A percentile compares a stretch with the other conserved stretches of the same genome.
Evolutionary conservation across 2,888 invertebrate species (phyloP).

Genomic region (Cerceris ruficornis): DNA sequence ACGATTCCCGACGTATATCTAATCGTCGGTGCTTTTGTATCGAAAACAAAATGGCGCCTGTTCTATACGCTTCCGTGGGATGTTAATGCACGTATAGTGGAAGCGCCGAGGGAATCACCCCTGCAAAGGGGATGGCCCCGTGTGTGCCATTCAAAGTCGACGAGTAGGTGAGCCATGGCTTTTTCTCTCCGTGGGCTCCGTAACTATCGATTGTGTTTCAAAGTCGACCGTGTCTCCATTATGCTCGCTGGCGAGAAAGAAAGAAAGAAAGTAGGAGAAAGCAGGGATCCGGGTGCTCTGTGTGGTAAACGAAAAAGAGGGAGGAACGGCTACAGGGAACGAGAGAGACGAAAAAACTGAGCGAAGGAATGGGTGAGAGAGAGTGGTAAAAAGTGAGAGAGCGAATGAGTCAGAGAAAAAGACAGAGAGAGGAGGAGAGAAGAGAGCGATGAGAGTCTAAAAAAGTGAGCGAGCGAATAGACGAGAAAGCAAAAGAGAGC

Average conservation of each 20-base stretch:
- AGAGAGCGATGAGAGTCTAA: too few relatives aligned
- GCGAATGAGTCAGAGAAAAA: too few relatives aligned
- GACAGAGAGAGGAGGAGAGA: too few relatives aligned
- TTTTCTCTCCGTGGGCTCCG: constrained; percentile 62
- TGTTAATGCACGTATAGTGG: constrained; percentile 43
- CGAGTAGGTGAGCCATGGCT: constrained; percentile 63
- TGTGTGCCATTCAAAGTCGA: constrained; percentile 68
- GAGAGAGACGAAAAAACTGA: constrained; percentile 1
- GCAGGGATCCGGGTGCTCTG: constrained; percentile 29
- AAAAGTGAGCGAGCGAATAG: too few relatives aligned
- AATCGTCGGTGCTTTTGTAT: constrained; percentile 11
- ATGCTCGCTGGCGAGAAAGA: constrained; percentile 52
- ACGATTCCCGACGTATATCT: too few relatives aligned
- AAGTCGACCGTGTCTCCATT: constrained; percentile 72
- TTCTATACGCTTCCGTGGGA: constrained; percentile 23
- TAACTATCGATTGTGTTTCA: constrained; percentile 73
- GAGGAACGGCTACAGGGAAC: constrained; percentile 29
- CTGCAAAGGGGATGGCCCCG: constrained; percentile 44
- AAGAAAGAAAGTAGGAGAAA: constrained; percentile 52
- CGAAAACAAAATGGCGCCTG: constrained; percentile 54
- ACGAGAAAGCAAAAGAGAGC: too few relatives aligned
- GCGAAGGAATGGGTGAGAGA: constrained; percentile 35
- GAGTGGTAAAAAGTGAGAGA: too few relatives aligned
- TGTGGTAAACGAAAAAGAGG: constrained; percentile 26
- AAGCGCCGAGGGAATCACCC: constrained; percentile 48